Evolutionary conservation across 1,140 invertebrate species (phyloP).

Genomic region (Saccostrea cuccullata): DNA sequence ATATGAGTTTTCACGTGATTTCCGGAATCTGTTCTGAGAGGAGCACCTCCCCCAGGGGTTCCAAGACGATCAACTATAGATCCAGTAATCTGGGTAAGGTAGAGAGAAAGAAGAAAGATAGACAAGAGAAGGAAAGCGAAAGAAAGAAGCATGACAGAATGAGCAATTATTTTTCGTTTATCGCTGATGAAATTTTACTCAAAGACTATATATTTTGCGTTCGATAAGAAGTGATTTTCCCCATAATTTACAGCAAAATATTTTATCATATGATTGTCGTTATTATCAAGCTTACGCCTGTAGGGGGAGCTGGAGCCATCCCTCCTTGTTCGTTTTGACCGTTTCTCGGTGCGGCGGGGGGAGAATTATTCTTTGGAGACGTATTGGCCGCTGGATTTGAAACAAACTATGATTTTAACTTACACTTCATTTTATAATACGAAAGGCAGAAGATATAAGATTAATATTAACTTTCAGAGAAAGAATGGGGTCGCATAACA

Average conservation of each 20-base stretch:
- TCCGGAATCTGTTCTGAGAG: conserved; percentile 50
- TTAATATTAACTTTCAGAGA: too few species aligned
- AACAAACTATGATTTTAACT: not conserved
- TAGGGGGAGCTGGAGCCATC: not conserved
- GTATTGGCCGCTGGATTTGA: not conserved
- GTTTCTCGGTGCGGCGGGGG: not conserved
- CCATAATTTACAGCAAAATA: not conserved
- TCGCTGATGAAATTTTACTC: too few species aligned
- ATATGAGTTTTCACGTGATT: conserved; percentile 49
- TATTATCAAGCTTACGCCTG: not conserved
- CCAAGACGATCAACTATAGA: conserved; percentile 43
- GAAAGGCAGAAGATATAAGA: not conserved
- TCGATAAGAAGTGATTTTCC: too few species aligned
- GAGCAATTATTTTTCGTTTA: too few species aligned
- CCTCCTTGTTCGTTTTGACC: not conserved
- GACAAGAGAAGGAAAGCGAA: not conserved
- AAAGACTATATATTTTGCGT: too few species aligned
- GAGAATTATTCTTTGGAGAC: conserved; percentile 22
- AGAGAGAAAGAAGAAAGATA: conserved; percentile 37
- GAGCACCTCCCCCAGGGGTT: conserved; percentile 50
- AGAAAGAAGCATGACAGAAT: conserved; percentile 21
- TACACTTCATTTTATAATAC: not conserved
- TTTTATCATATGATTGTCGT: not conserved
- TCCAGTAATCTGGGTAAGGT: not conserved
- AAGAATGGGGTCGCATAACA: too few species aligned